These are phyloP conservation scores for Drosophila siamana DNA, from an alignment of 2,888 invertebrate genomes.

Conservation along the genomic window DNA sequence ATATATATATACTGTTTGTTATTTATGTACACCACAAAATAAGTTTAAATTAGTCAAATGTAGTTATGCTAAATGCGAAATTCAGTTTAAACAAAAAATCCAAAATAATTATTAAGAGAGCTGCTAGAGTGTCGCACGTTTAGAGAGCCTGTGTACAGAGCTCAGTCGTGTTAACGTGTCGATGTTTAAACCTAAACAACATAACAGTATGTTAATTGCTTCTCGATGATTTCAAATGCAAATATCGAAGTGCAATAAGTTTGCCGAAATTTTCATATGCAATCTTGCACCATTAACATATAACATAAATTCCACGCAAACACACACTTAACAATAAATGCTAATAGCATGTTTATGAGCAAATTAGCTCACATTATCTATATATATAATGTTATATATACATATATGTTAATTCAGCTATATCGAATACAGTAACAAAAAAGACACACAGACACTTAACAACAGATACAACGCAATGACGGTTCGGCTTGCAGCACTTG, in stretches of 20 bases:
- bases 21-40: slow-evolving; percentile 36
- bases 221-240: slow-evolving; percentile 10
- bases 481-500: slow-evolving; percentile 46
- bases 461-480: slow-evolving; percentile 54
- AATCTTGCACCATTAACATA: slow-evolving; percentile 10
- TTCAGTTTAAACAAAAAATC: slow-evolving; percentile 30
- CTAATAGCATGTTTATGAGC: slow-evolving; percentile 24
- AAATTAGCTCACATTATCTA: too few species aligned
- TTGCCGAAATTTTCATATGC: neutral
- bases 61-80: slow-evolving; percentile 37
- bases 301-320: neutral
- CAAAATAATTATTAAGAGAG: slow-evolving; percentile 10
- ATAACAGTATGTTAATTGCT: slow-evolving; percentile 11
- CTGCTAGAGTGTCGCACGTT: slow-evolving; percentile 8
- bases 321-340: slow-evolving; percentile 23
- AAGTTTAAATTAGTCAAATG: slow-evolving; percentile 46
- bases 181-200: neutral
- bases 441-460: slow-evolving; percentile 19
- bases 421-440: slow-evolving; percentile 16
- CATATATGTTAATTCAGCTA: slow-evolving; percentile 25
- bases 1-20: slow-evolving; percentile 40
- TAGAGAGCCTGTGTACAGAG: neutral
- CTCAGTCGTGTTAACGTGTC: neutral
- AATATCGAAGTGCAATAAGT: slow-evolving; percentile 3
- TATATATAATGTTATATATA: neutral